phyloP scores from a whole-genome alignment of 2,888 invertebrate genomes.

The Pseudolycoriella hygida region DNA sequence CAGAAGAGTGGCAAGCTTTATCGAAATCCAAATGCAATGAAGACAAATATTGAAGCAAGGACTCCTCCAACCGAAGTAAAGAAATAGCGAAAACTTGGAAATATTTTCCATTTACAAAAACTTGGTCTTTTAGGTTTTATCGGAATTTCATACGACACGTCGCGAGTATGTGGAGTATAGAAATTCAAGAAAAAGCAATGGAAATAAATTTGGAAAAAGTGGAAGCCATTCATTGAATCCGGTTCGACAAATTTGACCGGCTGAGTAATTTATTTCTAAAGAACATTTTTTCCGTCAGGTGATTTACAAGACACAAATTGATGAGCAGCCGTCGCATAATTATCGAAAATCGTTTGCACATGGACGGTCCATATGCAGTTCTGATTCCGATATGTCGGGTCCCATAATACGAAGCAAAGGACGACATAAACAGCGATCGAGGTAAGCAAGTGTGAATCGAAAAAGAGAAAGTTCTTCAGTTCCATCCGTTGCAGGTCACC shows the following conservation, averaged over 20 bases:
- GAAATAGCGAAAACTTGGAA: background rate
- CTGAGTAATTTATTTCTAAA: no score
- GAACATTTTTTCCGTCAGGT: no score
- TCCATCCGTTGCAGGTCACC: no score
- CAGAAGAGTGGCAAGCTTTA: slow-evolving; percentile 6
- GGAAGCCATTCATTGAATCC: no score
- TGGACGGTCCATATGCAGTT: slow-evolving; percentile 37
- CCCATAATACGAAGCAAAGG: background rate
- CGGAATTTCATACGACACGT: slow-evolving; percentile 9
- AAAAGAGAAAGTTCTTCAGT: no score
- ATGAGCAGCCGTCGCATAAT: slow-evolving; percentile 32
- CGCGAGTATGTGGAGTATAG: slow-evolving; percentile 11
- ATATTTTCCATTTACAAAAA: background rate
- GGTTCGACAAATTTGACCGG: no score
- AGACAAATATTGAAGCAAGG: no score
- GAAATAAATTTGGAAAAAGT: no score
- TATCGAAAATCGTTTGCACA: slow-evolving; percentile 57
- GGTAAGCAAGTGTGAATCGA: no score
- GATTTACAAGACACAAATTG: no score
- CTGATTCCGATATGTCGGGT: slow-evolving; percentile 33
- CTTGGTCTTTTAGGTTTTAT: slow-evolving; percentile 5
- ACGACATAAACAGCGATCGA: background rate
- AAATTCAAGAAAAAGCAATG: background rate
- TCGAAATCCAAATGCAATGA: background rate
- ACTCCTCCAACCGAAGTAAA: slow-evolving; percentile 7